phyloP scores from a whole-genome alignment of 2,888 invertebrate species.

The Nysson spinosus region DNA sequence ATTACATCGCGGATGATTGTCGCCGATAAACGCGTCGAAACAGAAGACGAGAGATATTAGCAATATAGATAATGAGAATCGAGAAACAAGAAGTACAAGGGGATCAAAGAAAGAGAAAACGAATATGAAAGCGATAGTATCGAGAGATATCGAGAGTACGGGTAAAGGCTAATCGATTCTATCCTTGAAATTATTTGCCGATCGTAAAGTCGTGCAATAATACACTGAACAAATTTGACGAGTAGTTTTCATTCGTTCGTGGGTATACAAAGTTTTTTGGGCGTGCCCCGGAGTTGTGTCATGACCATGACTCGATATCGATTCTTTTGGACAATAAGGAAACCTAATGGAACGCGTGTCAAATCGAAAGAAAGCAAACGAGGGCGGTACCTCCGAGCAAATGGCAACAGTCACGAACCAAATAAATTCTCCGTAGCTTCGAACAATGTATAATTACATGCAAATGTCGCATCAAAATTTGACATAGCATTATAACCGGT shows the following conservation, averaged over 20 bases:
- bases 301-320: constrained; percentile 49
- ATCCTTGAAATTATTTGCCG: constrained; percentile 1
- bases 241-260: constrained; percentile 22
- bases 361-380: constrained; percentile 23
- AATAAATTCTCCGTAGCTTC: constrained; percentile 25
- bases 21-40: background rate
- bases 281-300: constrained; percentile 44
- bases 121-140: background rate
- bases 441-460: background rate
- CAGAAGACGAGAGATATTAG: background rate
- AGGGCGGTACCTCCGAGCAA: constrained; percentile 9
- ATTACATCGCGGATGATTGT: constrained; percentile 11
- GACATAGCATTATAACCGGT: too few relatives aligned
- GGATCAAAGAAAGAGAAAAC: background rate
- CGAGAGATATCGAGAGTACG: constrained; percentile 14
- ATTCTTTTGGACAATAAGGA: constrained; percentile 46
- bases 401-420: constrained; percentile 1
- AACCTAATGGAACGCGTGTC: constrained; percentile 32
- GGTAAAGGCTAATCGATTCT: constrained; percentile 10
- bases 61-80: too few relatives aligned
- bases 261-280: constrained; percentile 49
- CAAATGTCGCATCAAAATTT: background rate
- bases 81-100: constrained; percentile 17
- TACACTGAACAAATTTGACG: constrained; percentile 40
- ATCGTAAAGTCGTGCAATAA: constrained; percentile 22